phyloP scores from a whole-genome alignment of 2,888 invertebrate genomes.

The Sisyra terminalis region DNA sequence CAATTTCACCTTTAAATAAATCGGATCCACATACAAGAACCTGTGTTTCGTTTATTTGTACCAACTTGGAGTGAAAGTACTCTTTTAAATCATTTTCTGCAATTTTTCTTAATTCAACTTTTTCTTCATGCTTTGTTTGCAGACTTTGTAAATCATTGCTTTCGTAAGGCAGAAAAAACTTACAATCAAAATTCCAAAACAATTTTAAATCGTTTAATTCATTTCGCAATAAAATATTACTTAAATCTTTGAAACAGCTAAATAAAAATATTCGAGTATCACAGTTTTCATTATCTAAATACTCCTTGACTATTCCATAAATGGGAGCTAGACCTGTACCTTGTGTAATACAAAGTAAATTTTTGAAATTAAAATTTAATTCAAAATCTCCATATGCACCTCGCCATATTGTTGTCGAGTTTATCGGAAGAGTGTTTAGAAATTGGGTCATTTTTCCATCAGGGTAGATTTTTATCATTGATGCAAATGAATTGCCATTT shows the following conservation, averaged over 20 bases:
- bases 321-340: slow-evolving; percentile 65
- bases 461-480: slow-evolving; percentile 33
- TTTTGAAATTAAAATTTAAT: slow-evolving; percentile 26
- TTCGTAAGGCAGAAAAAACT: slow-evolving; percentile 36
- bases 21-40: slow-evolving; percentile 45
- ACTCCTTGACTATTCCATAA: slow-evolving; percentile 38
- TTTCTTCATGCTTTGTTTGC: slow-evolving; percentile 33
- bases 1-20: slow-evolving; percentile 34
- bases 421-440: slow-evolving; percentile 28
- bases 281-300: slow-evolving; percentile 49
- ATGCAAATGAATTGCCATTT: slow-evolving; percentile 23
- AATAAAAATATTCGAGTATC: slow-evolving; percentile 42
- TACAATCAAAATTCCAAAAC: slow-evolving; percentile 62
- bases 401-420: slow-evolving; percentile 42
- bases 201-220: slow-evolving; percentile 37
- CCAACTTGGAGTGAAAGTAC: slow-evolving; percentile 21
- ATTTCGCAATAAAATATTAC: slow-evolving; percentile 42
- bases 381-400: slow-evolving; percentile 53
- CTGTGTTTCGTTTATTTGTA: slow-evolving; percentile 21
- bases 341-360: slow-evolving; percentile 40
- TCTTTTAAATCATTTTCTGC: slow-evolving; percentile 21
- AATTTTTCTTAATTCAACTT: slow-evolving; percentile 27
- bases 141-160: slow-evolving; percentile 14
- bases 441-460: slow-evolving; percentile 37
- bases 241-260: slow-evolving; percentile 39